Percentiles rank a stretch among this genome's conserved stretches.
Evolutionary conservation across 2,113 vertebrate genomes (phyloP).

Genomic region (Gnathonemus echidnorhynchus): DNA sequence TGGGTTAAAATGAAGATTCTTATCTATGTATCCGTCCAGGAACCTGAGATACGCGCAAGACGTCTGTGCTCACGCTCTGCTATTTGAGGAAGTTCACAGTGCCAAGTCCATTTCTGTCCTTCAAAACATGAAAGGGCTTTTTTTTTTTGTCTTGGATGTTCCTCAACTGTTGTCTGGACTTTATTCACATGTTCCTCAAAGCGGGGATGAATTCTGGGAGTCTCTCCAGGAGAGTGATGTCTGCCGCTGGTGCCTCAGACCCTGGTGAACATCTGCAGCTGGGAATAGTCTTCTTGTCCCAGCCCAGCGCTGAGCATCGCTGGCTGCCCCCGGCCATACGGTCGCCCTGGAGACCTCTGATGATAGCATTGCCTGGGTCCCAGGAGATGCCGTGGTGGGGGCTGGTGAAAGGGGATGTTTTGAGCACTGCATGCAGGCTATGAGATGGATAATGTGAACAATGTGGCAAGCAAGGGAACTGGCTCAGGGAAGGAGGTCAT

Average conservation of each 20-base stretch:
- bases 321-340: neutral
- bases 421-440: neutral
- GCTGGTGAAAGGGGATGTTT: neutral
- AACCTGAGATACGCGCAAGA: neutral
- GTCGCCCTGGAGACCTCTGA: conserved; percentile 9
- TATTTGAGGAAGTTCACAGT: neutral
- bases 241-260: neutral
- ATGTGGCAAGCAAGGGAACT: neutral
- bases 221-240: conserved; percentile 1
- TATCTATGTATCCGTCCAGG: neutral
- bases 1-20: neutral
- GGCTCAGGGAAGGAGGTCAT: neutral
- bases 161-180: neutral
- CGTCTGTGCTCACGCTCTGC: neutral
- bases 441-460: conserved; percentile 4
- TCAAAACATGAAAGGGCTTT: neutral
- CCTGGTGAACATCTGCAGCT: conserved; percentile 25
- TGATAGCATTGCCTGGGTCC: conserved; percentile 27
- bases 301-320: conserved; percentile 19
- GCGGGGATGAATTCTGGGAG: neutral
- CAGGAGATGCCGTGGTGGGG: neutral
- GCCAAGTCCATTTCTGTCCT: neutral
- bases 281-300: conserved; percentile 28
- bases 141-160: neutral
- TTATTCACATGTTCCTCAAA: conserved; percentile 1